These are phyloP conservation scores for Harpalus rubripes DNA, from an alignment of 2,888 invertebrate species.

Conservation along the genomic window DNA sequence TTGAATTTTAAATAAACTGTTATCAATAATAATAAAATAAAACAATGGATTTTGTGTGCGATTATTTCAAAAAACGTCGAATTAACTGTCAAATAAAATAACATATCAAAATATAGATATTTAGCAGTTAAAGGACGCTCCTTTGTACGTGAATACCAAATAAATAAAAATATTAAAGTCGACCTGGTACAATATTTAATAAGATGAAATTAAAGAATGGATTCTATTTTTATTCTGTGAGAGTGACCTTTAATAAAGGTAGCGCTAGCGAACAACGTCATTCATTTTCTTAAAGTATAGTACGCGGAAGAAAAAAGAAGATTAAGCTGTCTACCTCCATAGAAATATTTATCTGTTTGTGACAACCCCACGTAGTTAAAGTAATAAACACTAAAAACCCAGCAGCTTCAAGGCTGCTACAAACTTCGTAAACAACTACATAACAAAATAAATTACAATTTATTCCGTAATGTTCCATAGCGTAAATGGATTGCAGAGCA, in stretches of 20 bases:
- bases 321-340: background rate
- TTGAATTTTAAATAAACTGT: too few relatives aligned
- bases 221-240: background rate
- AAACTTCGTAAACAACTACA: conserved; percentile 19
- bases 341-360: conserved; percentile 23
- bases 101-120: too few relatives aligned
- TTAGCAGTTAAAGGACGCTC: too few relatives aligned
- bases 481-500: background rate
- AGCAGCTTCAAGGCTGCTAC: background rate
- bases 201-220: background rate
- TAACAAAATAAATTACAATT: conserved; percentile 20
- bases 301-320: background rate
- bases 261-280: background rate
- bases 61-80: too few relatives aligned
- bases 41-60: too few relatives aligned
- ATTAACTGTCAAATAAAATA: too few relatives aligned
- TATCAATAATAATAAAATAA: too few relatives aligned
- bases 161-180: too few relatives aligned
- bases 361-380: background rate
- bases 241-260: background rate
- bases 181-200: background rate
- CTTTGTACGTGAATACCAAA: too few relatives aligned
- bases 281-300: background rate
- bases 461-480: conserved; percentile 19
- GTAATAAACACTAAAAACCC: conserved; percentile 12